Base-by-base conservation (phyloP, 2,113 vertebrate species). In the Marcusenius ussheri region DNA sequence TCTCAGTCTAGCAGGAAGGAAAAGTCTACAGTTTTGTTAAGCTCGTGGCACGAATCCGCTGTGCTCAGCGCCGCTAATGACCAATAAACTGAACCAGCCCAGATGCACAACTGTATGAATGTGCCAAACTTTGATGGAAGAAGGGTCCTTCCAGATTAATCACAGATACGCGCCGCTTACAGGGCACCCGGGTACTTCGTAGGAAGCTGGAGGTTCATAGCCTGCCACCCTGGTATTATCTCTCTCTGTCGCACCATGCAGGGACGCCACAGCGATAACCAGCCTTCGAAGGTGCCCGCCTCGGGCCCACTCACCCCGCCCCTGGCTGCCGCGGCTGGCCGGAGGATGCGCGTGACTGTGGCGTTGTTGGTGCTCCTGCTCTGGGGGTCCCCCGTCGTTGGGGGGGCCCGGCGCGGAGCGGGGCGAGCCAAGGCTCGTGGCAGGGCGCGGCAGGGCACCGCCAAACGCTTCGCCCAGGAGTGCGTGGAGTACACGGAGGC, bases 401-500 rank as follows among this genome's bases (percentile, higher is more conserved):
- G 93, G 92, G 96, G 93, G 92, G 93, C 93, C 89, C 94, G 94
- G 93, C 93, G 94, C 90, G 94, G 93, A 45, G 93, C 90, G 56
- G 90, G 90, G 1, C 58, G 91, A 53, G 91, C 91, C 47, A 92
- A 89, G 62, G 94, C 94, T 89, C 93, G 93, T 91, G 93, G 93
- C 58, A 93, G 90, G 19, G 93, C 91, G 11, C 94, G 95, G 85
- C 94, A 92, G 17, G 92, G 92, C 39, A 95, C 95, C 0, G 94
- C 94, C 83, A 98, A 96, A 88, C 97, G 97, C n/a, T 97, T 96
- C 1, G 94, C 94, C 39, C 93, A 88, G 31, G 93, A 97, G 2
- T 99, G 98, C 88, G 97, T 97, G 50, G 96, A 96, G 89, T 99
- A 98, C 92, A 93, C 90, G 0, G 97, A 98, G 47, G 95, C 95